Evolutionary conservation across 2,113 vertebrate genomes (phyloP).

Genomic region (Narcine bancroftii): DNA sequence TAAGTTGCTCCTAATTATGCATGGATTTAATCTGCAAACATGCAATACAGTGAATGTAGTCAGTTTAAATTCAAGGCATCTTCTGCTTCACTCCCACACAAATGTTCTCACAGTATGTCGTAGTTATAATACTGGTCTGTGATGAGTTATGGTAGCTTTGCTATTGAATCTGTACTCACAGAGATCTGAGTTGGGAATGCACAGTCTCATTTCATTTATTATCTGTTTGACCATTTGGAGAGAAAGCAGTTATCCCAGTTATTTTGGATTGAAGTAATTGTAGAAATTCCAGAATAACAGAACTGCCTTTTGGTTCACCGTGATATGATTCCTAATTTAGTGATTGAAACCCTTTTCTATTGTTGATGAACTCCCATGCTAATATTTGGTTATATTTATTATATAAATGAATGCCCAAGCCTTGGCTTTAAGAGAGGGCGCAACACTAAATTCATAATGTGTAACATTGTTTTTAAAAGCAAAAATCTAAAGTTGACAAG

Average conservation of each 20-base stretch:
- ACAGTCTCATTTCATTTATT: background rate
- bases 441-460: conserved; percentile 34
- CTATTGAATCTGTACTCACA: background rate
- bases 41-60: background rate
- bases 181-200: background rate
- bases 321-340: background rate
- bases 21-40: background rate
- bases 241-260: too few species aligned
- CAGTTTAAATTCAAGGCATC: background rate
- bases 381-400: background rate
- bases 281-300: background rate
- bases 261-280: background rate
- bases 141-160: background rate
- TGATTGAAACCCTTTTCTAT: background rate
- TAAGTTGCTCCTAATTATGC: background rate
- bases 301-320: too few species aligned
- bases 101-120: background rate
- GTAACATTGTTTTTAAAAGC: conserved; percentile 45
- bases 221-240: background rate
- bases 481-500: conserved; percentile 51
- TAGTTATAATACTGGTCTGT: background rate
- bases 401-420: background rate
- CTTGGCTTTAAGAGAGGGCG: background rate
- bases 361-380: background rate
- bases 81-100: background rate